These are phyloP conservation scores for Triplophysa tibetana DNA, from an alignment of 2,113 vertebrate species.

Conservation along the genomic window DNA sequence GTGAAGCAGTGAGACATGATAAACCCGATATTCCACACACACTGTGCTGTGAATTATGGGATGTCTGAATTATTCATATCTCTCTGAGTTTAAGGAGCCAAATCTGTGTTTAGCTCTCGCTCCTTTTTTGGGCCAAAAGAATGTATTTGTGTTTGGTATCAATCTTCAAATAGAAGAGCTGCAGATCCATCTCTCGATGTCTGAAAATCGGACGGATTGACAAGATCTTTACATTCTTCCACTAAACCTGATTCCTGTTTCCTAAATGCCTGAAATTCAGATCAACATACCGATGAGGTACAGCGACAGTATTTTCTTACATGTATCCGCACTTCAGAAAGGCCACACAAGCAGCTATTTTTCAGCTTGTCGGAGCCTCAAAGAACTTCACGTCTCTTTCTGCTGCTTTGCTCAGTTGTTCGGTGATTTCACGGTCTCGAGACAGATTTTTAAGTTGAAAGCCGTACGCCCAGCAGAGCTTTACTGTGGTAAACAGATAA, in stretches of 20 bases:
- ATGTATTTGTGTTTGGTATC: neutral
- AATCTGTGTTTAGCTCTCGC: neutral
- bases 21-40: conserved; percentile 39
- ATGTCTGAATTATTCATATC: conserved; percentile 26
- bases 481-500: neutral
- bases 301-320: conserved; percentile 3
- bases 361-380: conserved; percentile 9
- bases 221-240: conserved; percentile 33
- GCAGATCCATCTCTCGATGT: neutral
- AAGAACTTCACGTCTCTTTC: neutral
- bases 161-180: neutral
- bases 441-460: neutral
- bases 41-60: conserved; percentile 25
- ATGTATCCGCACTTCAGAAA: conserved; percentile 4
- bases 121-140: neutral
- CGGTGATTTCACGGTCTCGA: neutral
- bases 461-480: neutral
- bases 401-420: neutral
- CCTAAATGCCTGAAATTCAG: conserved; percentile 8
- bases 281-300: conserved; percentile 24
- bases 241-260: conserved; percentile 9
- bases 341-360: neutral
- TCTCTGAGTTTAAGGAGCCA: neutral
- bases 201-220: neutral
- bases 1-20: conserved; percentile 33